Percentiles rank a stretch among this genome's conserved stretches.
Evolutionary conservation across 1,140 invertebrate genomes (phyloP).

Genomic region (Chelonus insularis): DNA sequence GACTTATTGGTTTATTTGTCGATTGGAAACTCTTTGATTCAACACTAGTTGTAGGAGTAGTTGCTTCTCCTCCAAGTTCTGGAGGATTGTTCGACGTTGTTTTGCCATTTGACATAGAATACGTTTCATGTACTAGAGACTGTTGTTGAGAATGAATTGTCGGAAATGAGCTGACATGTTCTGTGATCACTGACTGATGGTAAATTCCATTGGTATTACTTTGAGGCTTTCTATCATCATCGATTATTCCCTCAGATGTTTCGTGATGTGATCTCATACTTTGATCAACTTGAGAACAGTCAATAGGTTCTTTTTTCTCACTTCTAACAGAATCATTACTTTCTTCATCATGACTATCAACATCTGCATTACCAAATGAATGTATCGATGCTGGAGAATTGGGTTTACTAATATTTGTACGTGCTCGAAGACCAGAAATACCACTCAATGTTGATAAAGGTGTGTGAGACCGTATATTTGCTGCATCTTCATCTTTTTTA

Average conservation of each 20-base stretch:
- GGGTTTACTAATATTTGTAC: constrained; percentile 41
- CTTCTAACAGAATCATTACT: constrained; percentile 46
- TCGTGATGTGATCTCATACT: constrained; percentile 35
- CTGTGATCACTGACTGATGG: constrained; percentile 49
- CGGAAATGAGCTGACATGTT: constrained; percentile 45
- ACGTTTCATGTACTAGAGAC: constrained; percentile 40
- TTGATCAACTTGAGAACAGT: constrained; percentile 38
- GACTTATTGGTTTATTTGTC: constrained; percentile 40
- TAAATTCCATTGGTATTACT: constrained; percentile 28
- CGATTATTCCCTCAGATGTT: constrained; percentile 28
- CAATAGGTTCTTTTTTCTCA: constrained; percentile 56
- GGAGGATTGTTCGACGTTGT: constrained; percentile 39
- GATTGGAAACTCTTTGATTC: constrained; percentile 50
- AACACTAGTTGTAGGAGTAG: constrained; percentile 44
- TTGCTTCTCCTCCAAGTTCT: constrained; percentile 40
- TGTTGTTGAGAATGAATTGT: constrained; percentile 41
- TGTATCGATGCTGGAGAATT: constrained; percentile 44
- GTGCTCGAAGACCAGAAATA: constrained; percentile 43
- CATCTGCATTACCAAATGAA: constrained; percentile 16
- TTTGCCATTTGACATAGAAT: constrained; percentile 37
- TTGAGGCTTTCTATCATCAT: constrained; percentile 30
- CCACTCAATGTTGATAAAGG: constrained; percentile 43
- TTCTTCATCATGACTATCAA: constrained; percentile 34
- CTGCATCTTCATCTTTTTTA: constrained; percentile 36
- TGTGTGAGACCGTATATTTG: constrained; percentile 45